Percentiles rank a stretch among this genome's conserved stretches.
Conservation (phyloP, 2,797 vertebrate genomes). For the Discoglossus pictus region DNA sequence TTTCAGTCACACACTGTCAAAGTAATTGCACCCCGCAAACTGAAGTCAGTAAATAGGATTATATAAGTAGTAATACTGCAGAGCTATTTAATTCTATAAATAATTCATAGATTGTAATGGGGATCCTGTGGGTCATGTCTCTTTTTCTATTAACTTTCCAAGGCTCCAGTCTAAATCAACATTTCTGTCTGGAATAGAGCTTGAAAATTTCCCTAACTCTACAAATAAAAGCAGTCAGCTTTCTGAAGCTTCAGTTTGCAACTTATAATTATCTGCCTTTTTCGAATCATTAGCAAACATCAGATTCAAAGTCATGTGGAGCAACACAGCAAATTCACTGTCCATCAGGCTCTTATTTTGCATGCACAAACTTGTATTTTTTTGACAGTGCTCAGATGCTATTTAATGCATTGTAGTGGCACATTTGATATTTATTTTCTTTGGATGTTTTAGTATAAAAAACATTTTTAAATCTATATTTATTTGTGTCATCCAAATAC, state of each 20-base stretch:
- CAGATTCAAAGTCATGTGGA: constrained; percentile 56
- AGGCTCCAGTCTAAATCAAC: constrained; percentile 53
- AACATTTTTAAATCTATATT: constrained; percentile 60
- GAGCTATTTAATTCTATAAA: constrained; percentile 50
- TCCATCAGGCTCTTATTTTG: constrained; percentile 52
- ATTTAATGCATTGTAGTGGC: constrained; percentile 60
- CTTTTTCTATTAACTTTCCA: constrained; percentile 33
- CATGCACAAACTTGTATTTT: constrained; percentile 63
- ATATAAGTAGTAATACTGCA: constrained; percentile 39
- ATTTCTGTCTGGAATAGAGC: constrained; percentile 52
- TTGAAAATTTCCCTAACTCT: constrained; percentile 56
- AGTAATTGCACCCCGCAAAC: constrained; percentile 49
- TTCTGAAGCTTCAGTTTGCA: constrained; percentile 51
- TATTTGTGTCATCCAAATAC: constrained; percentile 53
- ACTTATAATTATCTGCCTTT: constrained; percentile 60
- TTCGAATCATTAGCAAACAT: constrained; percentile 57
- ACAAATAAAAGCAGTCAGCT: constrained; percentile 53
- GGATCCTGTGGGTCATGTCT: constrained; percentile 43
- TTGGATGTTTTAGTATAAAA: constrained; percentile 57
- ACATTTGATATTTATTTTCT: constrained; percentile 65
- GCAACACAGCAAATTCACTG: constrained; percentile 58
- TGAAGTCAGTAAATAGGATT: constrained; percentile 50
- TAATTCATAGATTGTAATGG: constrained; percentile 51
- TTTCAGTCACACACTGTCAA: constrained; percentile 49
- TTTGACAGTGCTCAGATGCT: constrained; percentile 68